Percentiles rank a stretch among this genome's conserved stretches.
These are phyloP conservation scores for Drosophila sucinea DNA, from an alignment of 1,140 invertebrate genomes.

Conservation along the genomic window DNA sequence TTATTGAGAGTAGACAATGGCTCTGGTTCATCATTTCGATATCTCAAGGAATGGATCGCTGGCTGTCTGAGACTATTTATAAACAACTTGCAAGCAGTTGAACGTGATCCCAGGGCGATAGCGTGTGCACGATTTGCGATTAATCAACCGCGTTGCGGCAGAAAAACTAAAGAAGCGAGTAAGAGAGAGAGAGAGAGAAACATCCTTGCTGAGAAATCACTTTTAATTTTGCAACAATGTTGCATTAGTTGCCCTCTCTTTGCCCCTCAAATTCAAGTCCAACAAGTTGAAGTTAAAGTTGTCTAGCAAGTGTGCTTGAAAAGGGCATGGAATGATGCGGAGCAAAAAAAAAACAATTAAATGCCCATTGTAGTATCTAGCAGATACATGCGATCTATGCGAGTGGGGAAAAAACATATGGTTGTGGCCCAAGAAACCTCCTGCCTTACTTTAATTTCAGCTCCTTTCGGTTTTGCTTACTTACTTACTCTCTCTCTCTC, in stretches of 20 bases:
- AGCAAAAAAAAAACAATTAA: conserved; percentile 63
- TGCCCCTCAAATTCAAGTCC: not conserved
- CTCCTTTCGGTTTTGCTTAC: conserved; percentile 52
- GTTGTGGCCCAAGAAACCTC: conserved; percentile 72
- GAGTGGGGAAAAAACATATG: conserved; percentile 47
- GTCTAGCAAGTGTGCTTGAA: conserved; percentile 15
- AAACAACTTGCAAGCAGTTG: conserved; percentile 48
- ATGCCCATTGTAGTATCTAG: conserved; percentile 65
- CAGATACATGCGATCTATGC: conserved; percentile 47
- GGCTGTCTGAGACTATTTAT: conserved; percentile 52
- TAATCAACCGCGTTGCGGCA: conserved; percentile 65
- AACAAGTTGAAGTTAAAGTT: conserved; percentile 14
- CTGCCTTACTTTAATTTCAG: conserved; percentile 81
- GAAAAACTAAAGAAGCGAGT: not conserved
- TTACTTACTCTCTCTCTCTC: not conserved
- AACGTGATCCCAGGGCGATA: conserved; percentile 73
- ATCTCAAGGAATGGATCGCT: conserved; percentile 14
- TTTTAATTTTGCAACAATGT: conserved; percentile 63
- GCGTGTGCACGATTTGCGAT: conserved; percentile 76
- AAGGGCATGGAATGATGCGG: not conserved
- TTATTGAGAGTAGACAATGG: not conserved
- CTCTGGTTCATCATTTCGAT: conserved; percentile 15
- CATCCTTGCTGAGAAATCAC: conserved; percentile 71
- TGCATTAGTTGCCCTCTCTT: conserved; percentile 5
- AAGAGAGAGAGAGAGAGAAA: conserved; percentile 7